phyloP scores from a whole-genome alignment of 2,113 vertebrate genomes.

The Nothocercus julius region DNA sequence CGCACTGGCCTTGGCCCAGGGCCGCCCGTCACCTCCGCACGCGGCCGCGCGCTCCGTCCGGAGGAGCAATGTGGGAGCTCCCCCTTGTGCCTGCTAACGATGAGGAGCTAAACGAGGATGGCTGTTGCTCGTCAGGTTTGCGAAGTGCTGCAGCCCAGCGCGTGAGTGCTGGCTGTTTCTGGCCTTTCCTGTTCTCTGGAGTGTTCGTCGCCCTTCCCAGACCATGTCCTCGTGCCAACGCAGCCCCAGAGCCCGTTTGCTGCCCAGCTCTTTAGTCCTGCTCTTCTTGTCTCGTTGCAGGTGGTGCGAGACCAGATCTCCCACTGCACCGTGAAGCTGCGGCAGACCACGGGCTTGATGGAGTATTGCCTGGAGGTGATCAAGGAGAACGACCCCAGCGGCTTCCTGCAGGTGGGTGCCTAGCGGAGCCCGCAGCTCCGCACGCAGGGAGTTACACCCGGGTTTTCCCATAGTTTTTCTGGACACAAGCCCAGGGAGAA shows the following conservation, averaged over 20 bases:
- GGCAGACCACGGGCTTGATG: conserved; percentile 98
- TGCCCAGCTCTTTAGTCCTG: not conserved
- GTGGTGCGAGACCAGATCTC: conserved; percentile 98
- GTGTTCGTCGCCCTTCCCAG: not conserved
- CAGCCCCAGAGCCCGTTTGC: not conserved
- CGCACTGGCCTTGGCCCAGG: not conserved
- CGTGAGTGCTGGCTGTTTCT: not conserved
- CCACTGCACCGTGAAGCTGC: conserved; percentile 96
- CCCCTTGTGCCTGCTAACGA: conserved; percentile 8
- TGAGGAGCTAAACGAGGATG: not conserved
- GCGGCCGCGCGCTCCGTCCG: rapidly evolving
- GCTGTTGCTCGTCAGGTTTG: not conserved
- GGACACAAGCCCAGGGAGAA: not conserved
- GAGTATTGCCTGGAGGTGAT: conserved; percentile 99
- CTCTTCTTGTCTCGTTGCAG: conserved; percentile 66
- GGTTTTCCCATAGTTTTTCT: not conserved
- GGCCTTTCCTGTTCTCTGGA: not conserved
- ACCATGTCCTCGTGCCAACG: not conserved
- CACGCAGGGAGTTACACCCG: not conserved
- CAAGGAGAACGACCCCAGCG: conserved; percentile 98
- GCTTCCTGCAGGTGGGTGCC: conserved; percentile 91
- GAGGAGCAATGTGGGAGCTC: conserved; percentile 1
- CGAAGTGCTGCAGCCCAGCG: rapidly evolving
- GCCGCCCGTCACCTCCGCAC: not conserved
- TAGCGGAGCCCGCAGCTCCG: not conserved